Conservation (phyloP, 2,113 vertebrate genomes). For the Festucalex cinctus region DNA sequence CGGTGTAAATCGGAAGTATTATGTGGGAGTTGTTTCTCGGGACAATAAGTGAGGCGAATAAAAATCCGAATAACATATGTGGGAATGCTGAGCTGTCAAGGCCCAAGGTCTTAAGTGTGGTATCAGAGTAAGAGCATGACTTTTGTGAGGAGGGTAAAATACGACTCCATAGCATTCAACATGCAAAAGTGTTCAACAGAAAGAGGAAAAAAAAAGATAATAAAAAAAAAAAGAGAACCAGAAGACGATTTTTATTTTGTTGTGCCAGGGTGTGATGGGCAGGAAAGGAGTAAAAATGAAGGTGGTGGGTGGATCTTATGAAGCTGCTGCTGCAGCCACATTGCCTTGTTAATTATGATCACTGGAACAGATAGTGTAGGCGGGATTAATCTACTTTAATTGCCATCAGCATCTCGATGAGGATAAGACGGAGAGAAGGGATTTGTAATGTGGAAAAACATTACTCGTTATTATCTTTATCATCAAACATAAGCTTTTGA, state of each 20-base stretch:
- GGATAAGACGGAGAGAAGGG: slow-evolving; percentile 20
- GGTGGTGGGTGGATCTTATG: slow-evolving; percentile 38
- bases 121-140: no score
- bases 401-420: slow-evolving; percentile 31
- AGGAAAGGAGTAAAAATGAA: slow-evolving; percentile 13
- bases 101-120: background rate
- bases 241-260: background rate
- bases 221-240: background rate
- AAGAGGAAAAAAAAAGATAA: background rate
- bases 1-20: no score
- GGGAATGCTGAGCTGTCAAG: background rate
- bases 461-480: slow-evolving; percentile 5
- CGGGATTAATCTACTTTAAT: slow-evolving; percentile 49
- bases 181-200: background rate
- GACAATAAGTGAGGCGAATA: no score
- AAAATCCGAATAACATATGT: no score
- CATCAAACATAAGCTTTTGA: background rate
- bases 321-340: slow-evolving; percentile 24
- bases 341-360: slow-evolving; percentile 58
- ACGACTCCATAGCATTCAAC: background rate
- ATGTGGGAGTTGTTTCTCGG: no score
- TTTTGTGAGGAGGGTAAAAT: background rate
- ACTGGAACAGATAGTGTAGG: slow-evolving; percentile 50
- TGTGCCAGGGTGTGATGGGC: background rate
- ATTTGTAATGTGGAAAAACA: slow-evolving; percentile 18